A percentile compares a stretch with the other conserved stretches of the same genome.
phyloP scores from a whole-genome alignment of 1,140 invertebrate species.

The Lepidurus couesii region DNA sequence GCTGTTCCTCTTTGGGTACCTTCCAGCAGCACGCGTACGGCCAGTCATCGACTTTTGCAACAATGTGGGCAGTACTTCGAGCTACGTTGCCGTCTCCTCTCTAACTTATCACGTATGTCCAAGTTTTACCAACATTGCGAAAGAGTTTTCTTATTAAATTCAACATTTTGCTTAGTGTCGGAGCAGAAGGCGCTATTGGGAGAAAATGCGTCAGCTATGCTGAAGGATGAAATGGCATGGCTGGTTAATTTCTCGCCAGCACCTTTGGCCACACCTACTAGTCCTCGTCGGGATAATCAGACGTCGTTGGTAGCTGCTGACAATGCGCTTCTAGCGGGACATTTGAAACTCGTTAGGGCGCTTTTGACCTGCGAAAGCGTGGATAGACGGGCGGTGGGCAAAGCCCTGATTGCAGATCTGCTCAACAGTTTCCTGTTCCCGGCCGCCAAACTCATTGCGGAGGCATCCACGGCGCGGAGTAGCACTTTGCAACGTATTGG shows the following conservation, averaged over 20 bases:
- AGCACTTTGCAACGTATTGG: conserved; percentile 36
- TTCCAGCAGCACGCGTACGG: conserved; percentile 47
- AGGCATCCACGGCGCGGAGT: conserved; percentile 38
- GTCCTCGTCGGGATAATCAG: conserved; percentile 34
- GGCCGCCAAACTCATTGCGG: conserved; percentile 48
- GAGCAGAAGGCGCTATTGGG: conserved; percentile 44
- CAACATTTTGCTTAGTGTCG: conserved; percentile 38
- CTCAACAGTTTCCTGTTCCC: conserved; percentile 51
- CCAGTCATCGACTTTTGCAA: conserved; percentile 47
- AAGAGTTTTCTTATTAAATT: conserved; percentile 8
- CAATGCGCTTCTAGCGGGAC: conserved; percentile 49
- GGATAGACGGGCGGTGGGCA: conserved; percentile 43
- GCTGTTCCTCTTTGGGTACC: conserved; percentile 54
- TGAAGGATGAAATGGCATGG: conserved; percentile 52
- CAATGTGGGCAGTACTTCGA: conserved; percentile 54
- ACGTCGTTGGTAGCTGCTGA: conserved; percentile 40
- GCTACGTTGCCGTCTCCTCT: conserved; percentile 47
- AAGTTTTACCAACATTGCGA: neutral
- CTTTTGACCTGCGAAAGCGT: conserved; percentile 50
- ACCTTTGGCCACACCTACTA: conserved; percentile 31
- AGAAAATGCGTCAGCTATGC: conserved; percentile 46
- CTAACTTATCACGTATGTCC: conserved; percentile 43
- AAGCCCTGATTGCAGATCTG: conserved; percentile 45
- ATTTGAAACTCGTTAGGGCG: conserved; percentile 48
- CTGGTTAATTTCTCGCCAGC: conserved; percentile 48